Evolutionary conservation across 2,113 vertebrate genomes (phyloP), one percentile per base, ranked within the genome.

Genomic region (Corvus moneduloides): DNA sequence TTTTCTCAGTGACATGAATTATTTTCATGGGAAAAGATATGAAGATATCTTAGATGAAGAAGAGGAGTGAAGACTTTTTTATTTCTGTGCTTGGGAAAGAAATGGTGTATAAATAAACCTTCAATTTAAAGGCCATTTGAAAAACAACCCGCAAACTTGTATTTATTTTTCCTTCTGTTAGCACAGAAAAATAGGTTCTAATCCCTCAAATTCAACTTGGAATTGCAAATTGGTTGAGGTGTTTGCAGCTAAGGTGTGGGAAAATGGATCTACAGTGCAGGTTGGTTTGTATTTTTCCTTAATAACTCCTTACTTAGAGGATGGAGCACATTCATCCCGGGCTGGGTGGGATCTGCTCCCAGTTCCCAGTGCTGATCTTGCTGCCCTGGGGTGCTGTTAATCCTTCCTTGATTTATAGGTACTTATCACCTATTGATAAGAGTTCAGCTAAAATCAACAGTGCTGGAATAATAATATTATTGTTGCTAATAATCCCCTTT

Each of bases 11-110:
- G 32, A 77, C 83, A 89, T 93, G 81, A 94, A 82, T 95, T 93
- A 72, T 85, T 86, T 97, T 91, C 77, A 76, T 28, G 71, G 69
- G 84, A 73, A 49, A 90, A 79, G 77, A 83, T 71, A 84, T 30
- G 62, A 89, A 86, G 83, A 93, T 55, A 64, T 93, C 73, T 91
- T 35, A 86, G 64, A 77, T 21, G 75, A 93, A 94, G 75, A 87
- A 28, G 22, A 87, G 77, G 85, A 90, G 54, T 7, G 77, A 71
- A 41, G 82, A 52, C 33, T 13, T 96, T 88, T 94, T 82, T 64
- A 89, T 52, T 84, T 43, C 81, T 85, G 24, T 63, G 82, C 68
- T 93, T 94, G 82, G 73, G 33, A 95, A 93, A 39, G 24, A 32
- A 54, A 61, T 6, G 27, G 41, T 9, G 5, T 33, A n/a, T 69